phyloP scores from a whole-genome alignment of 2,113 vertebrate genomes.

The Ailurus styani region DNA sequence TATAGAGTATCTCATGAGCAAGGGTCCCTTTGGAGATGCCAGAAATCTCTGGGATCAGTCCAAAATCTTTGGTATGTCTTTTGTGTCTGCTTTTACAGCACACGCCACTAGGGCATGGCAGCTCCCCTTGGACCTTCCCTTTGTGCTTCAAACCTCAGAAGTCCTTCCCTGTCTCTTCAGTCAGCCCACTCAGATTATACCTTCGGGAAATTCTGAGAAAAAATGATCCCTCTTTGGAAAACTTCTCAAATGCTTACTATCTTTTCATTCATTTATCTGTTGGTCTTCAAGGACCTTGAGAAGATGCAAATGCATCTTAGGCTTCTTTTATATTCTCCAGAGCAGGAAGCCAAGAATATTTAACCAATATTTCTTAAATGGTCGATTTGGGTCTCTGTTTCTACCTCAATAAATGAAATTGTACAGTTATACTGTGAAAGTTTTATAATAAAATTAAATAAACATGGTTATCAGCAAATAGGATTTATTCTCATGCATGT shows the following conservation, averaged over 20 bases:
- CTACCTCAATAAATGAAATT: neutral
- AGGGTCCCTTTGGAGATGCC: neutral
- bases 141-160: neutral
- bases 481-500: neutral
- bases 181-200: neutral
- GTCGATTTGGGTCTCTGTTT: neutral
- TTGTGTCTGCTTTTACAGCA: neutral
- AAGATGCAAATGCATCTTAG: fast-evolving
- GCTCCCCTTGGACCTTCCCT: neutral
- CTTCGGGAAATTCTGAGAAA: neutral
- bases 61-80: neutral
- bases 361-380: neutral
- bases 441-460: conserved; percentile 8
- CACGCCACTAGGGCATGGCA: neutral
- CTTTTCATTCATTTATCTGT: neutral
- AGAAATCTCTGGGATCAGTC: neutral
- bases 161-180: neutral
- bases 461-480: neutral
- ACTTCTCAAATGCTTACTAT: neutral
- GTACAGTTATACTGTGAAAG: neutral
- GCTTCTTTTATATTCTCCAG: neutral
- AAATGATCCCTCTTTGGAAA: neutral
- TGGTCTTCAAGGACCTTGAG: neutral
- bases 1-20: neutral
- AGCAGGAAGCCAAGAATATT: neutral